phyloP scores from a whole-genome alignment of 2,113 vertebrate genomes.

The Elaphurus davidianus region DNA sequence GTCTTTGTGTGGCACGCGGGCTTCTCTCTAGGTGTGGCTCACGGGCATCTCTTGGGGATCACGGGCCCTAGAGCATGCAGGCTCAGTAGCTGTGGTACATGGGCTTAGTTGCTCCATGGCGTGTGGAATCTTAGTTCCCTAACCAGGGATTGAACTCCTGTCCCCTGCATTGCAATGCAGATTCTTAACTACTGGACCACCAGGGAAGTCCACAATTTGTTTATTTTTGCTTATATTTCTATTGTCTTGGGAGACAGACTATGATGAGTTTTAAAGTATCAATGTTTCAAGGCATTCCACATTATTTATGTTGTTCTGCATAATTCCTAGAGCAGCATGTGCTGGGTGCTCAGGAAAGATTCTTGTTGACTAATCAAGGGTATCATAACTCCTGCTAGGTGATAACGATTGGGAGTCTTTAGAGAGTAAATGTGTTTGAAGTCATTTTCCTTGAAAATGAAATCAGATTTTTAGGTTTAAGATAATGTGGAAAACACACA shows the following conservation, averaged over 20 bases:
- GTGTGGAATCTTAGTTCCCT: background rate
- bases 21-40: background rate
- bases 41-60: background rate
- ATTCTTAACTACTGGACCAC: background rate
- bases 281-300: background rate
- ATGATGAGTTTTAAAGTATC: background rate
- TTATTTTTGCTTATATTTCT: background rate
- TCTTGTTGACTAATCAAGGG: background rate
- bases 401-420: background rate
- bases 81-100: background rate
- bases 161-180: background rate
- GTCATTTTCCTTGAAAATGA: background rate
- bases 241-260: background rate
- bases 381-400: background rate
- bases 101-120: background rate
- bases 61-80: background rate
- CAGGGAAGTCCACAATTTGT: background rate
- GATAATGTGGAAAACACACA: background rate
- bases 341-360: background rate
- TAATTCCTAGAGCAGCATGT: background rate
- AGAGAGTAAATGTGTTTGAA: background rate
- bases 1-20: background rate
- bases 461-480: background rate
- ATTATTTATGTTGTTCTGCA: background rate
- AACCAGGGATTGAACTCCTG: background rate